Evolutionary conservation across 2,888 invertebrate genomes (phyloP).

Genomic region (Ceriagrion tenellum): DNA sequence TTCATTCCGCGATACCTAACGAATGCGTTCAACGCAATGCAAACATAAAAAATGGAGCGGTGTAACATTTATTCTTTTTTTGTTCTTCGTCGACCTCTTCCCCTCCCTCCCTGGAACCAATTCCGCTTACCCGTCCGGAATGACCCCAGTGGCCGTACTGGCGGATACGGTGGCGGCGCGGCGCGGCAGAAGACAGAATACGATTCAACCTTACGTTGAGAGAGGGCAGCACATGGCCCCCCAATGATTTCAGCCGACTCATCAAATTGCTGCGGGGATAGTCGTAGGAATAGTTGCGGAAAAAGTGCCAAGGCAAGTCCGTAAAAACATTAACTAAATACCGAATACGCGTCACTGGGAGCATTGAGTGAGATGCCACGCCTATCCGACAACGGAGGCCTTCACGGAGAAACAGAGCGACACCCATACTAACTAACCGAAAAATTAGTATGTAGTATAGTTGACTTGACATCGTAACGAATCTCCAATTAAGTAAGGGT

Average conservation of each 20-base stretch:
- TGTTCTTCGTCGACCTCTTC: neutral
- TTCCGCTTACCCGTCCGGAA: neutral
- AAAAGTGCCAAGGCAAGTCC: no score
- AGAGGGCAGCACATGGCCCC: conserved; percentile 53
- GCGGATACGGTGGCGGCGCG: no score
- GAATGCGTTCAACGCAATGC: neutral
- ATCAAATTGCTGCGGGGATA: neutral
- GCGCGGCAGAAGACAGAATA: neutral
- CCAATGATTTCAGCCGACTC: conserved; percentile 37
- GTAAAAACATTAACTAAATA: no score
- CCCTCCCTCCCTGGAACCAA: neutral
- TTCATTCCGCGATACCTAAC: neutral
- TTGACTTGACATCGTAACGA: no score
- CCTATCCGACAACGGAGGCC: no score
- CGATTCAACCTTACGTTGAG: neutral
- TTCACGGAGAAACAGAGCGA: no score
- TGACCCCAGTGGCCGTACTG: neutral
- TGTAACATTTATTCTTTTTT: neutral
- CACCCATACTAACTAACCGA: no score
- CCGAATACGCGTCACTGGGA: no score
- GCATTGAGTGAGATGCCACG: no score
- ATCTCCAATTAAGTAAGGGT: no score
- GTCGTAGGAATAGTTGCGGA: no score
- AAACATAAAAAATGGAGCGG: neutral
- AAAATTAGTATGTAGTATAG: no score